These are phyloP conservation scores for Penelope pileata DNA, from an alignment of 2,113 vertebrate genomes.

Conservation along the genomic window DNA sequence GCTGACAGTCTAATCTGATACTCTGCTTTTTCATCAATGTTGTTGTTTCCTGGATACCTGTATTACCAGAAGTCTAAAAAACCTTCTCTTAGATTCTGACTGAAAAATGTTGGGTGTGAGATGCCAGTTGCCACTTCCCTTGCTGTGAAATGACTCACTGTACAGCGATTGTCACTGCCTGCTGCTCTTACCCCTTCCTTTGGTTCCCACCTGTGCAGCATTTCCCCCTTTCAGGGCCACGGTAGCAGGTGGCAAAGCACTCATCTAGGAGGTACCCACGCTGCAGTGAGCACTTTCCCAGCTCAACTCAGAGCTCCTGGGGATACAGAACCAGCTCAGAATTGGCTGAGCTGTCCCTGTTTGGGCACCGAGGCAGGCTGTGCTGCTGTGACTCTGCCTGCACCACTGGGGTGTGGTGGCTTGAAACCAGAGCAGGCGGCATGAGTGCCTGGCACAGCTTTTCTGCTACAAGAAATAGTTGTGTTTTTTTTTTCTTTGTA, in stretches of 20 bases:
- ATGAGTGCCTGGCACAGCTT: rapidly evolving
- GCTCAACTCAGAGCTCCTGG: background rate
- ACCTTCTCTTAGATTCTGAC: background rate
- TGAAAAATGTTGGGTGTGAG: background rate
- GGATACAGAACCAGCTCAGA: background rate
- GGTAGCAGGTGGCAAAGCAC: background rate
- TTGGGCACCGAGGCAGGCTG: background rate
- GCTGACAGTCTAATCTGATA: background rate
- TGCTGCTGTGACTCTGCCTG: background rate
- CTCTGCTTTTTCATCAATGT: background rate
- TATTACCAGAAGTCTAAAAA: background rate
- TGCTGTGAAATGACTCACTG: background rate
- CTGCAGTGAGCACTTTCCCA: background rate
- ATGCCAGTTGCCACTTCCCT: background rate
- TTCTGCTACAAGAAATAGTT: background rate
- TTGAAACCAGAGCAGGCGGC: rapidly evolving
- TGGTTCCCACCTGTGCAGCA: background rate
- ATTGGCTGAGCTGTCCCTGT: background rate
- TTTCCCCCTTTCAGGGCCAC: background rate
- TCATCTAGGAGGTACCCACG: rapidly evolving
- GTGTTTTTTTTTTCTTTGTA: background rate
- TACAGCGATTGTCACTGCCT: background rate
- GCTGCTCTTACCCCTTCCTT: background rate
- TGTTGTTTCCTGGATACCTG: background rate
- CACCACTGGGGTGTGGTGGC: background rate